phyloP scores from a whole-genome alignment of 2,888 invertebrate species.

The Lordiphosa andalusiaca region DNA sequence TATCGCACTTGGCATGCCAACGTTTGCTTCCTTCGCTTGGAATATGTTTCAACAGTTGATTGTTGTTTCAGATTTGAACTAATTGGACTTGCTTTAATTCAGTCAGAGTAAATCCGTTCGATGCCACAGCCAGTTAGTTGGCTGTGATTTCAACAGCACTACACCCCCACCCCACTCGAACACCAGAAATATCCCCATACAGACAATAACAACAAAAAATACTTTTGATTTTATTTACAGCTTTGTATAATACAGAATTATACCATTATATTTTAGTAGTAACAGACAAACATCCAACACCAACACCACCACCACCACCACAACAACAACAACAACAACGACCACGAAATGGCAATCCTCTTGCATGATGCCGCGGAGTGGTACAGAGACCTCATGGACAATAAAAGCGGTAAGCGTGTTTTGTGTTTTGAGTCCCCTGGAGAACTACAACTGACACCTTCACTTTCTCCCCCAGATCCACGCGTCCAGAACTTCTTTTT shows the following conservation, averaged over 20 bases:
- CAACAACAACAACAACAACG: slow-evolving; percentile 10
- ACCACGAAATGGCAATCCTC: slow-evolving; percentile 72
- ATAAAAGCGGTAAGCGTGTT: slow-evolving; percentile 83
- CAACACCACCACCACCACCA: no score
- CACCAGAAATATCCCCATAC: not conserved
- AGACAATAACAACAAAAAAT: not conserved
- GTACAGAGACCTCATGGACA: slow-evolving; percentile 87
- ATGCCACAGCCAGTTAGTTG: slow-evolving; percentile 3
- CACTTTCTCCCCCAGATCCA: slow-evolving; percentile 85
- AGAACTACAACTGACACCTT: not conserved
- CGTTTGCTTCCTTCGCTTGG: slow-evolving; percentile 2
- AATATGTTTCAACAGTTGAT: not conserved
- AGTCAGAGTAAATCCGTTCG: slow-evolving; percentile 1
- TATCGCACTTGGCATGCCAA: slow-evolving; percentile 5
- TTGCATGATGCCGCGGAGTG: slow-evolving; percentile 81
- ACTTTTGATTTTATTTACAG: slow-evolving; percentile 3
- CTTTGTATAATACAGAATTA: not conserved
- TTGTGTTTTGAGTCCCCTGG: no score
- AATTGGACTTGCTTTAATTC: slow-evolving; percentile 11
- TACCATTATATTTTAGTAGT: not conserved
- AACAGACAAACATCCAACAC: no score
- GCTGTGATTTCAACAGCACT: slow-evolving; percentile 3
- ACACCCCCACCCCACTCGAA: no score
- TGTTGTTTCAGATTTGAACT: slow-evolving; percentile 6
- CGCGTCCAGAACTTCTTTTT: slow-evolving; percentile 93